A percentile compares a stretch with the other conserved stretches of the same genome.
These are phyloP conservation scores for Liopterus haemorrhoidalis DNA, from an alignment of 2,888 invertebrate species.

Conservation along the genomic window DNA sequence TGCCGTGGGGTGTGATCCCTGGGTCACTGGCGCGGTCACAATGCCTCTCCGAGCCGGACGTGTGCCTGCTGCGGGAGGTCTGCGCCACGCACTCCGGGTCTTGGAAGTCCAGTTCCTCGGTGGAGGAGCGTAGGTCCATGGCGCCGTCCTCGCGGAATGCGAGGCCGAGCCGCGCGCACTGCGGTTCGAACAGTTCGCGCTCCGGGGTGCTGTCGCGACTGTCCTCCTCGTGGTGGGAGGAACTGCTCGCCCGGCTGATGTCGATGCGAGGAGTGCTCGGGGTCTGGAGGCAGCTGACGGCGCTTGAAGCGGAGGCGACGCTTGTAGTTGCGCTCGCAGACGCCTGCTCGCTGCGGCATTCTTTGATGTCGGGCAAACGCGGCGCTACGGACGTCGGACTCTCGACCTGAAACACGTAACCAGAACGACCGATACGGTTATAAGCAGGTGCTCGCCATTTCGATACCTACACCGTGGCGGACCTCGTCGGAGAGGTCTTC, in stretches of 20 bases:
- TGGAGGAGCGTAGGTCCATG: conserved; percentile 78
- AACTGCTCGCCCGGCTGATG: conserved; percentile 82
- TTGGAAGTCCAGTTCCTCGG: conserved; percentile 80
- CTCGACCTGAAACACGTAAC: conserved; percentile 25
- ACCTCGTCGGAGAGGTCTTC: conserved; percentile 84
- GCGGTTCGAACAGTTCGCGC: conserved; percentile 58
- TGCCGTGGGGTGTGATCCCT: too few species aligned
- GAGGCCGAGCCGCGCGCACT: conserved; percentile 46
- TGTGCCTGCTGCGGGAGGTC: conserved; percentile 1
- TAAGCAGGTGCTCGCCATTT: too few species aligned
- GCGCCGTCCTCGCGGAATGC: conserved; percentile 72
- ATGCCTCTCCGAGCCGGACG: conserved; percentile 20
- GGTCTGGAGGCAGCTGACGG: conserved; percentile 41
- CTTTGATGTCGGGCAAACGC: conserved; percentile 50
- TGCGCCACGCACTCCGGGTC: conserved; percentile 48
- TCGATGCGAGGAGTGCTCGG: conserved; percentile 80
- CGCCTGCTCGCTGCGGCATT: conserved; percentile 50
- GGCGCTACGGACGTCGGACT: conserved; percentile 52
- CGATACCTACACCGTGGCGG: conserved; percentile 58
- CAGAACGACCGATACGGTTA: conserved; percentile 4
- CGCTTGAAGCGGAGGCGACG: conserved; percentile 41
- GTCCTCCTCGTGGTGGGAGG: conserved; percentile 72
- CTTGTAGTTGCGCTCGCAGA: conserved; percentile 40
- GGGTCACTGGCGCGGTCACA: conserved; percentile 35
- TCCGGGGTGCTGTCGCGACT: conserved; percentile 81